Base-by-base conservation (phyloP, 1,140 invertebrate species). In the Mya arenaria region DNA sequence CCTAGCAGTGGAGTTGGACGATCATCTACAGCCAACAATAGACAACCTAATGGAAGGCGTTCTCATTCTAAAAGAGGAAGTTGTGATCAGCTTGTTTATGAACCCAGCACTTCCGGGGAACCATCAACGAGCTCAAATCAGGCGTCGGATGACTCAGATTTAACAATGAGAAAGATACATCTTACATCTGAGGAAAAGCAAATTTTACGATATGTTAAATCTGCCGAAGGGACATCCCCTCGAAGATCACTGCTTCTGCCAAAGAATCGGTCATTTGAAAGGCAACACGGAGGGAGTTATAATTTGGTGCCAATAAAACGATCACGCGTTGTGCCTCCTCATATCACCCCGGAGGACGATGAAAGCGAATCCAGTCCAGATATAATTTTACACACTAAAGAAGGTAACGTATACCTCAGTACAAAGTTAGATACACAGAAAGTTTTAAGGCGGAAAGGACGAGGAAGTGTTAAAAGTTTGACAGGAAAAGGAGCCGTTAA, bases 1-100 rank as follows among this genome's bases (percentile, higher is more conserved):
- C 88, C 90, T 39, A 86, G 87, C 25, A 85, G 86, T 15, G 87
- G 83, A 56, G 81, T 84, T 34, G 74, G 86, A 19, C 73, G 86
- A 41, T 80, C 82, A 13, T 87, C 84, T 4, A 71, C 86, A 30
- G 73, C 83, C 0, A 84, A 83, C 44, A 83, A 83, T 28, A 72
- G 89, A 34, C 77, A 85, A 17, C 84, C 86, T 23, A 82, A 87
- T n/a, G 86, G 82, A 32, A 83, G 85, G 8, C 84, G 85, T 17
- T 78, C 78, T 48, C 77, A 62, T 2, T 84, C 87, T 4, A 89
- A 90, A 83, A 56, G 78, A 10, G 82, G 85, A 41, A 85, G 85
- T 48, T 77, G 83, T 68, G 86, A 83, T n/a, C 82, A 86, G 36
- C 85, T 84, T 2, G 65, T 84, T 13, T 84, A 81, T 60, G 80